These are phyloP conservation scores for Hyppa rectilinea DNA, from an alignment of 2,888 invertebrate genomes.

Conservation along the genomic window DNA sequence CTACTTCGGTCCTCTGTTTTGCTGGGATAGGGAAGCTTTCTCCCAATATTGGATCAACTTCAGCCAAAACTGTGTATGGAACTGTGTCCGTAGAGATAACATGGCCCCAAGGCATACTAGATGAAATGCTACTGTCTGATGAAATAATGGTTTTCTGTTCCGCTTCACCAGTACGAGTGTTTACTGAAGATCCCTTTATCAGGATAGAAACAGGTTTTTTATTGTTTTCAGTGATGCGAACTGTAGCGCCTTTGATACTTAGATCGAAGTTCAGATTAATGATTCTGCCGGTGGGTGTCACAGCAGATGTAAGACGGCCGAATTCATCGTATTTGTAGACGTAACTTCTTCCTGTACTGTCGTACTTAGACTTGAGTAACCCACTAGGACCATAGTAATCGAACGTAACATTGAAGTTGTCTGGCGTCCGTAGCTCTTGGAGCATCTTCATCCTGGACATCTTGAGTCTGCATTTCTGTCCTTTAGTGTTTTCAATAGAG, in stretches of 20 bases:
- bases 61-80: conserved; percentile 97
- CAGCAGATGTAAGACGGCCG: conserved; percentile 97
- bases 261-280: conserved; percentile 96
- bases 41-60: conserved; percentile 96
- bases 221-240: conserved; percentile 95
- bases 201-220: conserved; percentile 96
- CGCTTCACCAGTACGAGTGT: conserved; percentile 95
- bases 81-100: conserved; percentile 97
- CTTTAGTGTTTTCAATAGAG: conserved; percentile 98
- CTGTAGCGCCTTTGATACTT: conserved; percentile 97
- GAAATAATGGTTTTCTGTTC: conserved; percentile 95
- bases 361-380: conserved; percentile 96
- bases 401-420: conserved; percentile 98
- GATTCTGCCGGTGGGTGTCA: conserved; percentile 98
- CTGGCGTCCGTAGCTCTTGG: conserved; percentile 97
- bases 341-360: conserved; percentile 97
- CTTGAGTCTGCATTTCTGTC: conserved; percentile 96
- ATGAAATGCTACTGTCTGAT: conserved; percentile 95
- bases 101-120: conserved; percentile 96
- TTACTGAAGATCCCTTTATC: conserved; percentile 96
- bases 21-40: conserved; percentile 98
- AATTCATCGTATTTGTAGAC: conserved; percentile 99
- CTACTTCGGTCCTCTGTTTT: conserved; percentile 96
- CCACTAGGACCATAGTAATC: conserved; percentile 98
- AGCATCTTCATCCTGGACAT: conserved; percentile 98